A percentile compares a stretch with the other conserved stretches of the same genome.
Evolutionary conservation across 2,113 vertebrate species (phyloP).

Genomic region (Carollia perspicillata): DNA sequence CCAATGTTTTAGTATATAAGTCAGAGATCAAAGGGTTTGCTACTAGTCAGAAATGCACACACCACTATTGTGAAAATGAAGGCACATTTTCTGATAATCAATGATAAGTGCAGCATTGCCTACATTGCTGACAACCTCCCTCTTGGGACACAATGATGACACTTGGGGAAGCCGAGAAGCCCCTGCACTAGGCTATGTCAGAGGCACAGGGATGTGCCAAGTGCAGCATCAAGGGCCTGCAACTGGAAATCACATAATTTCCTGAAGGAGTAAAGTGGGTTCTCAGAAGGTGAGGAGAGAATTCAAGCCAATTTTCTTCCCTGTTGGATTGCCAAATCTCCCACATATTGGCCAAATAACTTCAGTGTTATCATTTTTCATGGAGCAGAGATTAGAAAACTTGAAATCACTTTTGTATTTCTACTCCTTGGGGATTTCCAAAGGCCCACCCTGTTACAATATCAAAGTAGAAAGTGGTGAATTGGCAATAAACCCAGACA

Average conservation of each 20-base stretch:
- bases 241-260: not conserved
- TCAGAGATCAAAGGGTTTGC: slow-evolving; percentile 56
- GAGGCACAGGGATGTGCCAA: not conserved
- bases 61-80: slow-evolving; percentile 75
- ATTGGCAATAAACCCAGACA: slow-evolving; percentile 38
- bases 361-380: slow-evolving; percentile 59
- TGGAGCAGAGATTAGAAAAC: slow-evolving; percentile 61
- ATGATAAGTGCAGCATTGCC: not conserved
- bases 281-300: not conserved
- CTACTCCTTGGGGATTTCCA: slow-evolving; percentile 55
- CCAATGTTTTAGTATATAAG: not conserved
- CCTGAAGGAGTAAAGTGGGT: not conserved
- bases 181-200: too few relatives aligned
- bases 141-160: not conserved
- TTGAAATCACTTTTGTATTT: slow-evolving; percentile 46
- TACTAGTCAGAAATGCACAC: slow-evolving; percentile 67
- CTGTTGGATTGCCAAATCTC: not conserved
- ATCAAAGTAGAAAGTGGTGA: slow-evolving; percentile 31
- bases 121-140: slow-evolving; percentile 33
- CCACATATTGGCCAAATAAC: not conserved
- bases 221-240: not conserved
- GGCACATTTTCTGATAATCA: slow-evolving; percentile 77
- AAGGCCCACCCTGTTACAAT: slow-evolving; percentile 28
- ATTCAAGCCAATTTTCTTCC: not conserved
- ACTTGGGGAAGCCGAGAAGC: rapidly evolving